A percentile compares a stretch with the other conserved stretches of the same genome.
phyloP scores from a whole-genome alignment of 2,888 invertebrate genomes.

The Didymodactylos carnosus region DNA sequence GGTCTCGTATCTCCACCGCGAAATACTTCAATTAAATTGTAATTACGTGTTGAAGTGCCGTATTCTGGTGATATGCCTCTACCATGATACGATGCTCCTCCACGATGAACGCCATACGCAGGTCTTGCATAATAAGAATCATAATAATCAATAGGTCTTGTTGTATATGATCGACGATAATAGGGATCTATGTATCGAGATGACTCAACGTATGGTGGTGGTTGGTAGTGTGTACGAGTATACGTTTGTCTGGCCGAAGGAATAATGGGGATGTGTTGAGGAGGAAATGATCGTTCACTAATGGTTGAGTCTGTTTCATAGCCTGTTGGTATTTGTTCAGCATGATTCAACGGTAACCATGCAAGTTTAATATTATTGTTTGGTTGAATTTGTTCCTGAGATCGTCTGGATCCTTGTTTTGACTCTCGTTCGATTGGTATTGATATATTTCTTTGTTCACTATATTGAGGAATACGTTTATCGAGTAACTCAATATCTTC shows the following conservation, averaged over 20 bases:
- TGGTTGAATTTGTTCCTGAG: not conserved
- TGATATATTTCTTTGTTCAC: not conserved
- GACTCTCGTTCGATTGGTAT: not conserved
- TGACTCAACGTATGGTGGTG: too few species aligned
- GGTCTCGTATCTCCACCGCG: not conserved
- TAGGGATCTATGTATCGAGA: too few species aligned
- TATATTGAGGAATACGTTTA: not conserved
- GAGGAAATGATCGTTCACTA: not conserved
- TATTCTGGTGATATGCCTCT: not conserved
- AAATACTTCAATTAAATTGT: not conserved
- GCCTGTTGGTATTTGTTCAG: too few species aligned
- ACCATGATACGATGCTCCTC: not conserved
- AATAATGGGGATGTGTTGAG: not conserved
- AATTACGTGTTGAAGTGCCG: not conserved
- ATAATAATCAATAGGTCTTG: not conserved
- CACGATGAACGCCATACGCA: not conserved
- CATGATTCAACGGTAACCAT: not conserved
- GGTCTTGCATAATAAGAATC: not conserved
- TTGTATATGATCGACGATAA: not conserved
- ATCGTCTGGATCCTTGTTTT: not conserved
- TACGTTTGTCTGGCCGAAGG: not conserved
- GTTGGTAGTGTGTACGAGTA: not conserved
- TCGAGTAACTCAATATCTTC: not conserved
- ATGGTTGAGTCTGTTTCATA: too few species aligned
- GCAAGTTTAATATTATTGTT: not conserved